Evolutionary conservation across 1,140 invertebrate genomes (phyloP).

Genomic region (Heterodera carotae): DNA sequence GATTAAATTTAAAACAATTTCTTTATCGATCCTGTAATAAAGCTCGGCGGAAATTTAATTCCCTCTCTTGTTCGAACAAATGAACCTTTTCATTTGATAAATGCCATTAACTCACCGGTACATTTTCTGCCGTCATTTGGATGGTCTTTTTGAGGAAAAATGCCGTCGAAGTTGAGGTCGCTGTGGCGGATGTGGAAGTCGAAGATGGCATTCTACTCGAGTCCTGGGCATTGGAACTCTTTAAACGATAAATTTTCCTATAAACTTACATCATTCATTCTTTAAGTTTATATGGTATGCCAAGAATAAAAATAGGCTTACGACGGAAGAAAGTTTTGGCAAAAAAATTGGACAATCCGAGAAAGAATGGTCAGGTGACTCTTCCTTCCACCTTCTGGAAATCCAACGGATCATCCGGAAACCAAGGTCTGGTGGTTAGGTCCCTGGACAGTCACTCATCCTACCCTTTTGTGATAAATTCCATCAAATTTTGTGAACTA

Average conservation of each 20-base stretch:
- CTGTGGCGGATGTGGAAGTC: not conserved
- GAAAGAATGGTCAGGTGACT: too few species aligned
- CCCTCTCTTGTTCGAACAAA: too few species aligned
- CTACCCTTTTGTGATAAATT: too few species aligned
- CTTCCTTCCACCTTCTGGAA: too few species aligned
- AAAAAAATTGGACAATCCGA: slow-evolving; percentile 8
- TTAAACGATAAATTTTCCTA: slow-evolving; percentile 5
- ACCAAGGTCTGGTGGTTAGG: too few species aligned
- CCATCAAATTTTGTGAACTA: too few species aligned
- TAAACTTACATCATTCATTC: too few species aligned
- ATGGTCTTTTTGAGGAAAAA: slow-evolving; percentile 35
- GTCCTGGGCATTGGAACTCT: slow-evolving; percentile 17
- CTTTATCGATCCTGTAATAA: too few species aligned
- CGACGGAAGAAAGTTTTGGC: not conserved
- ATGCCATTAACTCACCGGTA: slow-evolving; percentile 28
- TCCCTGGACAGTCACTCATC: too few species aligned
- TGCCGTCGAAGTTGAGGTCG: slow-evolving; percentile 10
- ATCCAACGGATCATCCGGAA: too few species aligned
- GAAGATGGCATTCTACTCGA: not conserved
- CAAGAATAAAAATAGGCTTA: too few species aligned
- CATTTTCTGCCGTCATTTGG: slow-evolving; percentile 15
- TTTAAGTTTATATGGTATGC: not conserved
- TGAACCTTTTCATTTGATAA: too few species aligned
- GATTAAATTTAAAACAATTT: slow-evolving; percentile 9
- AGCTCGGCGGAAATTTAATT: slow-evolving; percentile 11